A percentile compares a stretch with the other conserved stretches of the same genome.
Conservation (phyloP, 30 jellyfish, hydroid and myxozoan genomes). For the Aurelia aurita region DNA sequence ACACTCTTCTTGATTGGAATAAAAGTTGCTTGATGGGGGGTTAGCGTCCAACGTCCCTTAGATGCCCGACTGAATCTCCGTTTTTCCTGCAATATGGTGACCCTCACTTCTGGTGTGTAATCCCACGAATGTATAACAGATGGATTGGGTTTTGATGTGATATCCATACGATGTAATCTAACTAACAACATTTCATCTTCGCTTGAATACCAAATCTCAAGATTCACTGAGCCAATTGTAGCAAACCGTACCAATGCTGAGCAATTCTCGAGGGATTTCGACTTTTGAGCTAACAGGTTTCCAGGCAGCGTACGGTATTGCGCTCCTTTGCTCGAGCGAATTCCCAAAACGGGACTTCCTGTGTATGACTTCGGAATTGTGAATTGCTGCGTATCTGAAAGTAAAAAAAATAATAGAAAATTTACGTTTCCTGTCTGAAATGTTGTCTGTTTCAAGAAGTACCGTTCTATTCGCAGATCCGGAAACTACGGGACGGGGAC, state of each 20-base stretch:
- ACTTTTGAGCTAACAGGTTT: not conserved
- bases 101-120: constrained; percentile 35
- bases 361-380: constrained; percentile 59
- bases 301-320: constrained; percentile 18
- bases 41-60: constrained; percentile 23
- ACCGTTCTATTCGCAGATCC: too few relatives aligned
- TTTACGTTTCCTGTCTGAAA: too few relatives aligned
- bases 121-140: constrained; percentile 85
- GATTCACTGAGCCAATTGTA: constrained; percentile 59
- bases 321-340: not conserved
- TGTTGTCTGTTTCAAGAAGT: too few relatives aligned
- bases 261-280: constrained; percentile 24
- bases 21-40: constrained; percentile 34
- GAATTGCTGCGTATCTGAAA: constrained; percentile 28
- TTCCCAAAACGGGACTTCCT: constrained; percentile 20
- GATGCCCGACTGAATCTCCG: constrained; percentile 21
- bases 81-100: constrained; percentile 51
- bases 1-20: constrained; percentile 35
- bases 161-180: constrained; percentile 43
- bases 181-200: constrained; percentile 74
- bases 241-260: not conserved
- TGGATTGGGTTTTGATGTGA: constrained; percentile 75
- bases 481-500: too few relatives aligned
- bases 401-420: too few relatives aligned
- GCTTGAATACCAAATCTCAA: constrained; percentile 57